Percentiles rank a stretch among this genome's conserved stretches.
These are phyloP conservation scores for Myiotriccus ornatus DNA, from an alignment of 2,797 vertebrate species.

Conservation along the genomic window DNA sequence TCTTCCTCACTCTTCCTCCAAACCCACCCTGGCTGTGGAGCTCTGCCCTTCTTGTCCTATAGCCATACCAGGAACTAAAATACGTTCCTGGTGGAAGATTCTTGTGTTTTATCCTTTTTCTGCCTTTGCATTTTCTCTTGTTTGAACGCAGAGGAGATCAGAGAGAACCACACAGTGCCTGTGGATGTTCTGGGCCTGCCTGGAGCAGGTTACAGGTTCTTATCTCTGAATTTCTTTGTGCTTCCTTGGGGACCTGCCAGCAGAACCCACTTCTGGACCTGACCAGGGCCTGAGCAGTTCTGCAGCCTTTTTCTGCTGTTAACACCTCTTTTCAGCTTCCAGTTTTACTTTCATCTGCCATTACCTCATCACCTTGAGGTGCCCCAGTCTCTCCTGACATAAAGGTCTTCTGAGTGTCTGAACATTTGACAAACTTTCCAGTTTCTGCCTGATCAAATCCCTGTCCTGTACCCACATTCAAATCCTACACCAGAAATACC, in stretches of 20 bases:
- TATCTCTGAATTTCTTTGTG: neutral
- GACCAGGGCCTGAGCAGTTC: rapidly evolving
- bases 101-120: neutral
- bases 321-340: neutral
- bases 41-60: neutral
- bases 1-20: neutral
- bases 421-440: neutral
- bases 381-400: rapidly evolving
- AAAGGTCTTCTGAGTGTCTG: neutral
- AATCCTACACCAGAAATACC: neutral
- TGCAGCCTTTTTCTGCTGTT: neutral
- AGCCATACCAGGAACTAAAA: rapidly evolving
- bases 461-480: rapidly evolving
- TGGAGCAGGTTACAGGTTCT: neutral
- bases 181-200: neutral
- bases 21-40: neutral
- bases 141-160: neutral
- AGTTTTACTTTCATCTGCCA: neutral
- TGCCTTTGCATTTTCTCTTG: neutral
- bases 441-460: neutral
- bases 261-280: neutral
- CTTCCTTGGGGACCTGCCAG: neutral
- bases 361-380: neutral
- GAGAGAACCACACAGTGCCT: neutral
- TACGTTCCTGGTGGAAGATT: rapidly evolving